These are phyloP conservation scores for Cyclopterus lumpus DNA, from an alignment of 2,797 vertebrate genomes.

Conservation along the genomic window DNA sequence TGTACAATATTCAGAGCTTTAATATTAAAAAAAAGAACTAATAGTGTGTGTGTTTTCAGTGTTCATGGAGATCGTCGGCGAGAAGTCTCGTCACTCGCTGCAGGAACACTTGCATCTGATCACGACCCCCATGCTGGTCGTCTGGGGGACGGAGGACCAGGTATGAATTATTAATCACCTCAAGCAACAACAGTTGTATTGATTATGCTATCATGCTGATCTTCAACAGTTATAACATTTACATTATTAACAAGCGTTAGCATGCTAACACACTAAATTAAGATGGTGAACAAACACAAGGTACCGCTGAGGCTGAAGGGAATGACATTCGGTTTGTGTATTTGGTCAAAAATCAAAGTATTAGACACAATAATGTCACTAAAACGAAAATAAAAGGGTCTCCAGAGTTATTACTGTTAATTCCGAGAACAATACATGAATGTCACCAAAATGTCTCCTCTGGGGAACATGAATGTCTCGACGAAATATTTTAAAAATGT, in stretches of 20 bases:
- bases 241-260: not conserved
- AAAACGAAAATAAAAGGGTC: too few relatives aligned
- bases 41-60: conserved; percentile 74
- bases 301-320: not conserved
- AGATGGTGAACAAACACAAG: too few relatives aligned
- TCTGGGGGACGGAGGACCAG: conserved; percentile 98
- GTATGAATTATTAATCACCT: conserved; percentile 68
- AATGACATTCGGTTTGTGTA: not conserved
- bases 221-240: too few relatives aligned
- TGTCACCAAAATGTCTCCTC: not conserved
- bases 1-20: not conserved
- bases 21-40: too few relatives aligned
- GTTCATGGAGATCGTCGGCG: conserved; percentile 87
- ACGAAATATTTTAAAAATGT: not conserved
- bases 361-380: too few relatives aligned
- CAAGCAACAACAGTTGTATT: too few relatives aligned
- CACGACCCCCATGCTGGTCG: conserved; percentile 87
- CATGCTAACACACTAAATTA: not conserved
- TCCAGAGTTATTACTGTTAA: too few relatives aligned
- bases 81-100: conserved; percentile 88
- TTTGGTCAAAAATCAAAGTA: not conserved
- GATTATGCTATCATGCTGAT: too few relatives aligned
- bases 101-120: conserved; percentile 91
- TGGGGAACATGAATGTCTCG: not conserved
- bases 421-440: too few relatives aligned